Conservation (phyloP, 2,888 invertebrate genomes). For the Carabus problematicus region DNA sequence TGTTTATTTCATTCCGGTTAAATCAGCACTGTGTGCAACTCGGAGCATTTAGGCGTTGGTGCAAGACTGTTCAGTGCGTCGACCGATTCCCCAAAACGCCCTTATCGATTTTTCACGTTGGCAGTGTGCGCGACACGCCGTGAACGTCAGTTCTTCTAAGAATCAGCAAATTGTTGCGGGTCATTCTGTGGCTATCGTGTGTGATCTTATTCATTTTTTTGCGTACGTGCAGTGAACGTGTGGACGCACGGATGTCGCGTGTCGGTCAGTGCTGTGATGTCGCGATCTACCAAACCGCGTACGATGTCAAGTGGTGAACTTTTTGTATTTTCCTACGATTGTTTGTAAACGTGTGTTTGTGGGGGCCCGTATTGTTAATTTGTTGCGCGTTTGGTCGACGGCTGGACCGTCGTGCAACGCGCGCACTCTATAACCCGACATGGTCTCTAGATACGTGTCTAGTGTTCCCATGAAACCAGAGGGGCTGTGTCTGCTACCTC, state of each 20-base stretch:
- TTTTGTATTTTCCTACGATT: constrained; percentile 18
- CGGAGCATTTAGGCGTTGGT: neutral
- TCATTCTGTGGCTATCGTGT: constrained; percentile 23
- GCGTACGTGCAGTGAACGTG: constrained; percentile 12
- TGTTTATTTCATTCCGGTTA: neutral
- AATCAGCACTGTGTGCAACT: neutral
- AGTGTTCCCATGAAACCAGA: constrained; percentile 59
- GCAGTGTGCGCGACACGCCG: constrained; percentile 53
- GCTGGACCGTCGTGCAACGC: constrained; percentile 40
- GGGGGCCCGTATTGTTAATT: constrained; percentile 33
- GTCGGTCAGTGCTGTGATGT: constrained; percentile 22
- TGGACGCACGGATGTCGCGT: constrained; percentile 30
- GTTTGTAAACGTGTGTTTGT: constrained; percentile 24
- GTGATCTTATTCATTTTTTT: constrained; percentile 24
- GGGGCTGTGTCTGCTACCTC: constrained; percentile 56
- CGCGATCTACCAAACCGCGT: constrained; percentile 13
- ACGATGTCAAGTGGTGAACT: constrained; percentile 39
- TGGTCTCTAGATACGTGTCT: constrained; percentile 58
- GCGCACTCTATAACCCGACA: constrained; percentile 46
- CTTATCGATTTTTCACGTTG: constrained; percentile 60
- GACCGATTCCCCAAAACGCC: constrained; percentile 55
- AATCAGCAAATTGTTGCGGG: constrained; percentile 28
- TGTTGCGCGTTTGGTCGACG: constrained; percentile 39
- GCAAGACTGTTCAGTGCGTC: constrained; percentile 32
- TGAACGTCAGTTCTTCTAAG: constrained; percentile 50